Conservation (phyloP, 2,888 invertebrate genomes). For the Acleris emargana region DNA sequence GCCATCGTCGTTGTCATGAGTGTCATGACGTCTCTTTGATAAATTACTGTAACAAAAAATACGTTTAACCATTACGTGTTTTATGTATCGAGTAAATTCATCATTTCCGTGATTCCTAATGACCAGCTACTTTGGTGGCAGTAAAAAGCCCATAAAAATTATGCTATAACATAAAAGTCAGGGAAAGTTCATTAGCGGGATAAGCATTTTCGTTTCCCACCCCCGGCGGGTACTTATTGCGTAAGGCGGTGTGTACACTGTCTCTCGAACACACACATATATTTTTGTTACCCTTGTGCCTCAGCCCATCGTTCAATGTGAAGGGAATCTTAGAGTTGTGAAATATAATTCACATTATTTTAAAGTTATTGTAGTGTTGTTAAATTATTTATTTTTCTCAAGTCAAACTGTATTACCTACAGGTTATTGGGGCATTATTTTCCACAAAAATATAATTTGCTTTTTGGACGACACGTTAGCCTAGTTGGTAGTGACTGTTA, state of each 20-base stretch:
- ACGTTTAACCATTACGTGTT: conserved; percentile 17
- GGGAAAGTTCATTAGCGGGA: conserved; percentile 63
- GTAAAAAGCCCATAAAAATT: conserved; percentile 62
- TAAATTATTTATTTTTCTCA: conserved; percentile 26
- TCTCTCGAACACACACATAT: conserved; percentile 5
- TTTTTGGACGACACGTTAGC: no score
- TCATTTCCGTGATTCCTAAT: conserved; percentile 56
- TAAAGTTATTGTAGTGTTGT: background rate
- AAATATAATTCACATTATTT: conserved; percentile 5
- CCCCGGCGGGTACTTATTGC: conserved; percentile 54
- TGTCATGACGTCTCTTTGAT: conserved; percentile 37
- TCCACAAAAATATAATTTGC: no score
- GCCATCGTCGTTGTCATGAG: conserved; percentile 12
- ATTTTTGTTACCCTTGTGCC: conserved; percentile 17
- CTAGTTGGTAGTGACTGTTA: no score
- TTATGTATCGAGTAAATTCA: conserved; percentile 46
- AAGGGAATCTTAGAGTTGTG: conserved; percentile 9
- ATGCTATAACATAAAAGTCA: conserved; percentile 58
- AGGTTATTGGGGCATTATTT: no score
- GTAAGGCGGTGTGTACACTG: conserved; percentile 49
- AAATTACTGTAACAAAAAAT: conserved; percentile 25
- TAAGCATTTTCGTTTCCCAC: conserved; percentile 59
- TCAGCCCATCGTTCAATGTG: conserved; percentile 16
- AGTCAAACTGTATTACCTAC: background rate
- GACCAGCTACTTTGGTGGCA: conserved; percentile 57